Conservation (phyloP, 2,797 vertebrate species). For the Rhynchonycteris naso region DNA sequence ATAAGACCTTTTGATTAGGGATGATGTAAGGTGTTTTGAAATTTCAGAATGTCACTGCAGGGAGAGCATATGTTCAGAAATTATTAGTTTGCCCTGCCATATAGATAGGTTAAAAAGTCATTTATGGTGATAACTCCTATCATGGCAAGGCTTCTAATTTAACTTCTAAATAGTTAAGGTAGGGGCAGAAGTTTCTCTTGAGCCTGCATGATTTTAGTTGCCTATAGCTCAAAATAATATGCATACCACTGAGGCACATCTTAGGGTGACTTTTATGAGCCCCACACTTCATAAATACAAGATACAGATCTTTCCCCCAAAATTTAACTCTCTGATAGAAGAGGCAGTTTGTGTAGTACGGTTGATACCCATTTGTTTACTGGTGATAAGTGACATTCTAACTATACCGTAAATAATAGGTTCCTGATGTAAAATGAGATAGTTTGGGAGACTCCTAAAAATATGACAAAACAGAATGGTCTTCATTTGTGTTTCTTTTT, state of each 20-base stretch:
- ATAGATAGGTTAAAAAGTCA: not conserved
- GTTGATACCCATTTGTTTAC: not conserved
- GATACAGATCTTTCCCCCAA: not conserved
- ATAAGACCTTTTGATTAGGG: not conserved
- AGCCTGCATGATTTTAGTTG: not conserved
- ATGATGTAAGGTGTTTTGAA: not conserved
- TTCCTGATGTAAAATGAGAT: not conserved
- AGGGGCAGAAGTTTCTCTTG: not conserved
- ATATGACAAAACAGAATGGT: not conserved
- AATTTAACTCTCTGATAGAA: not conserved
- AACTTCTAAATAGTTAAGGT: not conserved
- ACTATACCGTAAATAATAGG: not conserved
- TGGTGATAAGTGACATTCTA: constrained; percentile 37
- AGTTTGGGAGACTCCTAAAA: not conserved
- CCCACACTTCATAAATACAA: not conserved
- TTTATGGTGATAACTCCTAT: not conserved
- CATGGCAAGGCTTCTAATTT: not conserved
- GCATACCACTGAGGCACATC: not conserved
- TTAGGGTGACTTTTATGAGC: not conserved
- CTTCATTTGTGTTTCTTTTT: not conserved
- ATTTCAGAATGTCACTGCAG: not conserved
- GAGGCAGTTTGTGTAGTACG: not conserved
- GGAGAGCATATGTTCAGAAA: not conserved
- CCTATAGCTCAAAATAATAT: not conserved
- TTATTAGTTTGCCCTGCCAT: not conserved